Evolutionary conservation across 2,113 vertebrate genomes (phyloP).

Genomic region (Corythaixoides concolor): DNA sequence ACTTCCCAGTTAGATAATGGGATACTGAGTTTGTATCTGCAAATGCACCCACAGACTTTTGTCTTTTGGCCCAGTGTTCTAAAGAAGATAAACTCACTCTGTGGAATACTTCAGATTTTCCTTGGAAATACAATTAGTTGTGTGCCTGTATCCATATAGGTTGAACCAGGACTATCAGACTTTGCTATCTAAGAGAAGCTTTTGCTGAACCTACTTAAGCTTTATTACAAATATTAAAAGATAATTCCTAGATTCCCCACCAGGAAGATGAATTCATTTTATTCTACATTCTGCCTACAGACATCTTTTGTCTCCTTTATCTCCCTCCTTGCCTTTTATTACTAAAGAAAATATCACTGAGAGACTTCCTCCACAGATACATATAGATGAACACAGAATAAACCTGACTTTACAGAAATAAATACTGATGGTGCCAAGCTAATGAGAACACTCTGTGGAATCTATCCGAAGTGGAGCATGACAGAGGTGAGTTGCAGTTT

Average conservation of each 20-base stretch:
- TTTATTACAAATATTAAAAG: slow-evolving; percentile 20
- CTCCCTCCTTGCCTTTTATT: neutral
- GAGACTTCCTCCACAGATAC: neutral
- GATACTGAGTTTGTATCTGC: neutral
- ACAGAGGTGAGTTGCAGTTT: neutral
- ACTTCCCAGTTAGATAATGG: neutral
- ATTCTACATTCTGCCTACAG: slow-evolving; percentile 25
- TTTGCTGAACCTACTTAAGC: slow-evolving; percentile 20
- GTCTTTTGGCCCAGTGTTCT: neutral
- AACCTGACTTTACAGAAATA: neutral
- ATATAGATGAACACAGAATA: slow-evolving; percentile 22
- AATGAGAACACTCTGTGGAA: neutral
- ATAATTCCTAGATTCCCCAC: neutral
- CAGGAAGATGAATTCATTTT: slow-evolving; percentile 25
- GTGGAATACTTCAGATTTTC: neutral
- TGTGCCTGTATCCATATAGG: neutral
- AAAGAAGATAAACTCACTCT: neutral
- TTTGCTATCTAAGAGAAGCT: neutral
- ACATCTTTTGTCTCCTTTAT: slow-evolving; percentile 9
- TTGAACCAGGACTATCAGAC: neutral
- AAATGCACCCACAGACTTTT: neutral
- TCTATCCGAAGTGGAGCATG: neutral
- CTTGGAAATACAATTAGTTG: slow-evolving; percentile 13
- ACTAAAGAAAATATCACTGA: slow-evolving; percentile 20
- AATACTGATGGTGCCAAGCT: neutral